Evolutionary conservation across 2,113 vertebrate genomes (phyloP), one percentile per base, ranked within the genome.

Genomic region (Martes martes): DNA sequence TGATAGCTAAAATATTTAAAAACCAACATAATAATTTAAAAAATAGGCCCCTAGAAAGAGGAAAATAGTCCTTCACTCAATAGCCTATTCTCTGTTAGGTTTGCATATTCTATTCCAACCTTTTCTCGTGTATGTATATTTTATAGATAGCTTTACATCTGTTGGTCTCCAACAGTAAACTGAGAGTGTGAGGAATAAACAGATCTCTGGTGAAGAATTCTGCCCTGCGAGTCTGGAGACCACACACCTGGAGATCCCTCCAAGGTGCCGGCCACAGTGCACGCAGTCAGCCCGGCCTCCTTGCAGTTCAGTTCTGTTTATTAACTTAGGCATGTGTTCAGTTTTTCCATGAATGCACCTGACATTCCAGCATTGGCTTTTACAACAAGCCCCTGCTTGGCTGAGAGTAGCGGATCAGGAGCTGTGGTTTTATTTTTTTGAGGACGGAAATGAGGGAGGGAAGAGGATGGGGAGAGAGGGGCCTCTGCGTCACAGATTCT

Each of bases 1-100:
- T 87, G 39, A 36, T 74, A 87, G n/a, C 94, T 92, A 45, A 96
- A 93, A 82, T 55, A 96, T 50, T 78, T 84, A 63, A 71, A 93
- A 93, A 61, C 76, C 73, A 94, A 74, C 36, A 89, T 14, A 79
- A 63, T 57, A 65, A 88, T 36, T 52, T 79, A 1, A n/a, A 95
- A 96, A 65, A 31, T 47, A 67, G 50, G 67, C 7, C 67, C 9
- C 73, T 28, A 82, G 16, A 55, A 13, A 74, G 28, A 91, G 79
- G 10, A 81, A 89, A 67, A 86, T 57, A 36, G 61, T 39, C 19
- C 33, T 89, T 86, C 31, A 82, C 0, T 92, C 61, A 76, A 50
- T 80, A 96, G 65, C 42, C 61, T 67, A 94, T 36, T 47, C 11
- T 6, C 16, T 69, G 55, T n/a, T 73, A 95, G 47, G 36, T 50